Conservation (phyloP, 2,888 invertebrate genomes). For the Zygothrica quintamaculata region DNA sequence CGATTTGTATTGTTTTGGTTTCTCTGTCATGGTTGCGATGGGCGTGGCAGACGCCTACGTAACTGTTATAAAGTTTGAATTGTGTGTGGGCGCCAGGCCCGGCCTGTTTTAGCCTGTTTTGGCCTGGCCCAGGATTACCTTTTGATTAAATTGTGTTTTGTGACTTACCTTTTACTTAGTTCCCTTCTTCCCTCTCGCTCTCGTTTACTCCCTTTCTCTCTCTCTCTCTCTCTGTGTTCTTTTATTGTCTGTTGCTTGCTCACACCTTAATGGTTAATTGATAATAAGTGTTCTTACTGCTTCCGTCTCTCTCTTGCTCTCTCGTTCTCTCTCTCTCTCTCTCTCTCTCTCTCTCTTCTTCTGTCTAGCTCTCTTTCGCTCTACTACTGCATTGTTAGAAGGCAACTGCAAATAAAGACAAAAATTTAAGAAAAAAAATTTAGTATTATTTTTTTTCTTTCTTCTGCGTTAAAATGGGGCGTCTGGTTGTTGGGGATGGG, state of each 20-base stretch:
- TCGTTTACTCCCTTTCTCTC: conserved; percentile 24
- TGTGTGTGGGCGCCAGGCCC: conserved; percentile 57
- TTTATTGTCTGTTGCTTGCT: conserved; percentile 1
- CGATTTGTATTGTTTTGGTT: conserved; percentile 26
- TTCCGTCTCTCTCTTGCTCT: conserved; percentile 3
- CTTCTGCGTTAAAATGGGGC: neutral
- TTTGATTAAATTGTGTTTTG: conserved; percentile 59
- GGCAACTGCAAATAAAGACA: conserved; percentile 52
- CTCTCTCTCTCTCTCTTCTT: conserved; percentile 5
- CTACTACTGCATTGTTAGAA: conserved; percentile 31
- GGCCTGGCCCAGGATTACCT: conserved; percentile 63
- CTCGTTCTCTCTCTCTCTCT: conserved; percentile 1
- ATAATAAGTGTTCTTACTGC: no score
- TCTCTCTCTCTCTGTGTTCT: conserved; percentile 1
- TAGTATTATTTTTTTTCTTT: neutral
- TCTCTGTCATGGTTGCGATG: conserved; percentile 8
- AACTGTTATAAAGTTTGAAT: neutral
- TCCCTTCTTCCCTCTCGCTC: conserved; percentile 22
- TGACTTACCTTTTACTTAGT: conserved; percentile 50
- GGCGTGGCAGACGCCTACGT: conserved; percentile 33
- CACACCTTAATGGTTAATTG: no score
- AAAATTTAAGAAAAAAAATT: conserved; percentile 2
- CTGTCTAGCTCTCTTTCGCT: conserved; percentile 1
- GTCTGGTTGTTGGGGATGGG: neutral
- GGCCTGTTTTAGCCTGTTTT: no score